Evolutionary conservation across 2,797 vertebrate genomes (phyloP).

Genomic region (Onychomys torridus): DNA sequence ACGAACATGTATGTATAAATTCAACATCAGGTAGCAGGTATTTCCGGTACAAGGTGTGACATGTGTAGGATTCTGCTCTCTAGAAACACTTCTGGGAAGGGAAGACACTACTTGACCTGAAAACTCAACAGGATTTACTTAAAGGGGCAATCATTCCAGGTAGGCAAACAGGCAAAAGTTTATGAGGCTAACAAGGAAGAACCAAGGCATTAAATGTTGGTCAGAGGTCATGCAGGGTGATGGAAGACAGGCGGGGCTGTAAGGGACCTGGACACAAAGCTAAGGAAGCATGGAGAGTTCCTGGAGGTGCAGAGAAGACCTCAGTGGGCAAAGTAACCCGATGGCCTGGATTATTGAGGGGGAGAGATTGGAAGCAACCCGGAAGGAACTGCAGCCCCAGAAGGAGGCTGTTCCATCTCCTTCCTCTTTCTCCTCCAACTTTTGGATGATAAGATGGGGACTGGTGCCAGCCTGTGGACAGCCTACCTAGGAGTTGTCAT

Average conservation of each 20-base stretch:
- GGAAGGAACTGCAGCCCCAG: not conserved
- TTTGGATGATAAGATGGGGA: not conserved
- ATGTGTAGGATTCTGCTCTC: not conserved
- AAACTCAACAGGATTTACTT: not conserved
- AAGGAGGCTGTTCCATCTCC: not conserved
- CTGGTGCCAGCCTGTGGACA: not conserved
- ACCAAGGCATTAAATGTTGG: not conserved
- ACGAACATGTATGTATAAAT: not conserved
- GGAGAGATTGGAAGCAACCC: not conserved
- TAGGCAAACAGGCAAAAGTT: constrained; percentile 10
- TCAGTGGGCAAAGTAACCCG: not conserved
- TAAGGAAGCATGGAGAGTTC: not conserved
- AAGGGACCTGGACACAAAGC: not conserved
- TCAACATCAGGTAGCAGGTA: not conserved
- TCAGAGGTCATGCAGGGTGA: not conserved
- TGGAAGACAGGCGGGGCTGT: not conserved
- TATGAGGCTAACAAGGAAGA: not conserved
- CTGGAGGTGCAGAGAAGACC: not conserved
- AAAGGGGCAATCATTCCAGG: not conserved
- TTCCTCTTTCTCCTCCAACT: not conserved
- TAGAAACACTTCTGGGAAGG: not conserved
- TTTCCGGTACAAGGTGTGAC: not conserved
- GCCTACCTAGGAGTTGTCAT: rapidly evolving
- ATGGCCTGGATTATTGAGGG: not conserved
- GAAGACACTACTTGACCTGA: not conserved